Evolutionary conservation across 2,113 vertebrate species (phyloP).

Genomic region (Ciconia stormi): DNA sequence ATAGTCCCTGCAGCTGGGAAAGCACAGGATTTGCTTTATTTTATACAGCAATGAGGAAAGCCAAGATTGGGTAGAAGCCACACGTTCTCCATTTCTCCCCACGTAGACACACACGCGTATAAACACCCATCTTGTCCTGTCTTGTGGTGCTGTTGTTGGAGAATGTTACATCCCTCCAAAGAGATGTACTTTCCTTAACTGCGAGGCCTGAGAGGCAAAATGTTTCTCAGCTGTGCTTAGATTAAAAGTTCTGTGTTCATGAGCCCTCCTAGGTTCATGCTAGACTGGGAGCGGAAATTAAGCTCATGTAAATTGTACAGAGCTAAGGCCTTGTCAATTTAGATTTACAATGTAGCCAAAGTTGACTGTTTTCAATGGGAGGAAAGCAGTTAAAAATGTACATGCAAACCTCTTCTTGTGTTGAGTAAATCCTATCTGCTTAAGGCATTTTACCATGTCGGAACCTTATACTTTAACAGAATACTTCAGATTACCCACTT

Average conservation of each 20-base stretch:
- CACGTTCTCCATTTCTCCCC: neutral
- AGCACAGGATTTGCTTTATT: neutral
- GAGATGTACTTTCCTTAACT: no score
- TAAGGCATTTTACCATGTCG: neutral
- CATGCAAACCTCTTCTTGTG: neutral
- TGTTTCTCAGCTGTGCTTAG: neutral
- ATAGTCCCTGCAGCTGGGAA: neutral
- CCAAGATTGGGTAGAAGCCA: neutral
- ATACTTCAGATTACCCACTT: neutral
- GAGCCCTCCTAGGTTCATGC: neutral
- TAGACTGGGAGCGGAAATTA: no score
- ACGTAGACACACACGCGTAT: fast-evolving
- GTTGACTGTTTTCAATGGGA: neutral
- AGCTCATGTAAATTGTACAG: neutral
- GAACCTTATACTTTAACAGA: neutral
- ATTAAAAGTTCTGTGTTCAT: neutral
- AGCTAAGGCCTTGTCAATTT: neutral
- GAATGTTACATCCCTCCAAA: neutral
- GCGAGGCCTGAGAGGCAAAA: neutral
- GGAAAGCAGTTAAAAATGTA: neutral
- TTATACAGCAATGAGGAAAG: neutral
- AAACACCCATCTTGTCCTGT: neutral
- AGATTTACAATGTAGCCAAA: neutral
- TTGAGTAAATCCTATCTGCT: neutral
- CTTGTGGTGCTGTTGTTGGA: neutral